A percentile compares a stretch with the other conserved stretches of the same genome.
Conservation (phyloP, 2,797 vertebrate genomes). For the Pachyuromys duprasi region DNA sequence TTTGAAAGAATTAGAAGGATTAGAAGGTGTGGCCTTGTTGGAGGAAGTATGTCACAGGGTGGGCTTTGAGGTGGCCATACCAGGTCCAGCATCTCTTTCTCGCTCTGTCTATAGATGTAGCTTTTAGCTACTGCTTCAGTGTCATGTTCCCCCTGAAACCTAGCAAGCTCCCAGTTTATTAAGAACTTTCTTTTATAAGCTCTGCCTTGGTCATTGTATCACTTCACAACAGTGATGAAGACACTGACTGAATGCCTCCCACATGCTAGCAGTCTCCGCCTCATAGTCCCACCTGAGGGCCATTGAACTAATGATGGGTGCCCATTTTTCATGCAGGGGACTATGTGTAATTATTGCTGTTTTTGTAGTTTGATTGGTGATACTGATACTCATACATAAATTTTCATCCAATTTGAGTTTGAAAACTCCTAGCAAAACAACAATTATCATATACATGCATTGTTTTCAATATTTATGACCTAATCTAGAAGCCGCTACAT, state of each 20-base stretch:
- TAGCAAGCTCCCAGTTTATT: background rate
- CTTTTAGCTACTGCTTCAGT: background rate
- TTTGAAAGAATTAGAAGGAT: background rate
- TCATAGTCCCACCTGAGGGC: background rate
- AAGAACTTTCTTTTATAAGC: background rate
- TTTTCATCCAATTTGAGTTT: background rate
- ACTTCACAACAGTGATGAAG: background rate
- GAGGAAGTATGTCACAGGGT: background rate
- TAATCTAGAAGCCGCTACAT: background rate
- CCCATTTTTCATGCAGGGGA: background rate
- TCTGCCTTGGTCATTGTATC: no score
- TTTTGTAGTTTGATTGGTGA: background rate
- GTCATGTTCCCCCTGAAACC: background rate
- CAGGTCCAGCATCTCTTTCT: background rate
- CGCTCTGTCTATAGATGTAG: background rate
- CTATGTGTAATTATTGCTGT: background rate
- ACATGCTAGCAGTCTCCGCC: background rate
- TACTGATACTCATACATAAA: background rate
- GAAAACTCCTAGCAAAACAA: slow-evolving; percentile 12
- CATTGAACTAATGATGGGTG: background rate
- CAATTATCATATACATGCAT: background rate
- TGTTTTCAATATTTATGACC: background rate
- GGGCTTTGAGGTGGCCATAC: background rate
- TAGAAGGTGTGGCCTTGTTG: background rate
- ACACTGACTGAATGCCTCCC: background rate